A percentile compares a stretch with the other conserved stretches of the same genome.
Evolutionary conservation across 2,888 invertebrate species (phyloP).

Genomic region (Andrena chrysosceles): DNA sequence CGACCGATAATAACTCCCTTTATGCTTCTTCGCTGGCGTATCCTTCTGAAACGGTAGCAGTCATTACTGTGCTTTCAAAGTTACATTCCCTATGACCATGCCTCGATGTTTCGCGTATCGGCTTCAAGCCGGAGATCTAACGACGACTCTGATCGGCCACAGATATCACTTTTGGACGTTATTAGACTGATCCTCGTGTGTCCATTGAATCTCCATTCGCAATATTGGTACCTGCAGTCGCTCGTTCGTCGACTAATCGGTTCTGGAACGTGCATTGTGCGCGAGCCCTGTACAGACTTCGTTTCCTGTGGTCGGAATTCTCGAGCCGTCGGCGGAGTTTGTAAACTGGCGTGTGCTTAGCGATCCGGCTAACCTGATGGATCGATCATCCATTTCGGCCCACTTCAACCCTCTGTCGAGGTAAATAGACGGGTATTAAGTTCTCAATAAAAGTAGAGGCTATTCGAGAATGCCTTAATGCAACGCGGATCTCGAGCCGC

Average conservation of each 20-base stretch:
- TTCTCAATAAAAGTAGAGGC: conserved; percentile 69
- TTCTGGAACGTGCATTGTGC: conserved; percentile 4
- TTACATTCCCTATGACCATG: conserved; percentile 34
- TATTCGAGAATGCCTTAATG: conserved; percentile 58
- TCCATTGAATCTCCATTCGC: conserved; percentile 13
- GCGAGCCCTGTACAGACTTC: conserved; percentile 7
- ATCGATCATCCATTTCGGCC: conserved; percentile 56
- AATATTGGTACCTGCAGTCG: background rate
- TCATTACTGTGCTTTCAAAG: conserved; percentile 52
- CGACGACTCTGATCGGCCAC: conserved; percentile 2
- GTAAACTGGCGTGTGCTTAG: conserved; percentile 55
- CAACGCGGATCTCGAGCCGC: conserved; percentile 49
- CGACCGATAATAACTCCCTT: conserved; percentile 69
- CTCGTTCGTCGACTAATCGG: conserved; percentile 29
- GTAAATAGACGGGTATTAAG: conserved; percentile 67
- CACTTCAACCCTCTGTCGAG: conserved; percentile 33
- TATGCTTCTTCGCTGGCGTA: conserved; percentile 62
- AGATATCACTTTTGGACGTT: conserved; percentile 9
- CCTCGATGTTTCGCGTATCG: conserved; percentile 14
- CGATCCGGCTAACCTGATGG: conserved; percentile 54
- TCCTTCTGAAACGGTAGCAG: conserved; percentile 40
- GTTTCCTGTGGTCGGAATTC: conserved; percentile 30
- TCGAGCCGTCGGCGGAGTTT: conserved; percentile 49
- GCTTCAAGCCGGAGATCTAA: background rate
- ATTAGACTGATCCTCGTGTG: conserved; percentile 19